phyloP scores from a whole-genome alignment of 2,113 vertebrate genomes.

The Cheilinus undulatus region DNA sequence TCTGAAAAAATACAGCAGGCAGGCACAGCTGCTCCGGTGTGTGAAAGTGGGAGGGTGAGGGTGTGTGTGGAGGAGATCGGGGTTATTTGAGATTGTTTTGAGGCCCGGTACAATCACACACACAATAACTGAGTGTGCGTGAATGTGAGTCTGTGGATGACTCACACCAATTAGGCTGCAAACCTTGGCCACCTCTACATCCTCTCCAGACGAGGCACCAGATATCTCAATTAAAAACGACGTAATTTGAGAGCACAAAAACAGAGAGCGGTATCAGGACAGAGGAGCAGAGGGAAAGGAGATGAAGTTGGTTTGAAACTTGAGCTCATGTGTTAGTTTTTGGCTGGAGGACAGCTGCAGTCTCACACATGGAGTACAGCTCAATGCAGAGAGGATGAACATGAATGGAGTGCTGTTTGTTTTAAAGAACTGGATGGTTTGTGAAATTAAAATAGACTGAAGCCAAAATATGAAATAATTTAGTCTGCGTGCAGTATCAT shows the following conservation, averaged over 20 bases:
- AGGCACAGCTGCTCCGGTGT: constrained; percentile 43
- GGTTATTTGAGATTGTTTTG: constrained; percentile 68
- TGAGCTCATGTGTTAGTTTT: constrained; percentile 72
- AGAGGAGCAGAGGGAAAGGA: constrained; percentile 43
- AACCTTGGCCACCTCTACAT: constrained; percentile 69
- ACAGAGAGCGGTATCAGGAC: constrained; percentile 35
- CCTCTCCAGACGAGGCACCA: constrained; percentile 72
- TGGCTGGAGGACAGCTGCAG: constrained; percentile 78
- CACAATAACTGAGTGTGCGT: constrained; percentile 14
- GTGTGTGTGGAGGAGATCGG: constrained; percentile 30
- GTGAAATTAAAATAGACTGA: neutral
- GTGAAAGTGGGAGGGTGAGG: constrained; percentile 42
- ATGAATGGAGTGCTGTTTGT: constrained; percentile 10
- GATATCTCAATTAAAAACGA: constrained; percentile 78
- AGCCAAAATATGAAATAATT: constrained; percentile 4
- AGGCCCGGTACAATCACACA: constrained; percentile 37
- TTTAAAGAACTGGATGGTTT: neutral
- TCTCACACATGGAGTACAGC: constrained; percentile 61
- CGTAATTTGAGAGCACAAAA: constrained; percentile 64
- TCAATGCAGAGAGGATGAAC: constrained; percentile 40
- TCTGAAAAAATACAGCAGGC: constrained; percentile 13
- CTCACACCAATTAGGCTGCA: constrained; percentile 66
- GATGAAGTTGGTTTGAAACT: constrained; percentile 62
- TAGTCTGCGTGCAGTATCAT: constrained; percentile 1
- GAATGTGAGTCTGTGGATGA: constrained; percentile 37